Evolutionary conservation across 2,113 vertebrate species (phyloP), one percentile per base, ranked within the genome.

Genomic region (Gavialis gangeticus): DNA sequence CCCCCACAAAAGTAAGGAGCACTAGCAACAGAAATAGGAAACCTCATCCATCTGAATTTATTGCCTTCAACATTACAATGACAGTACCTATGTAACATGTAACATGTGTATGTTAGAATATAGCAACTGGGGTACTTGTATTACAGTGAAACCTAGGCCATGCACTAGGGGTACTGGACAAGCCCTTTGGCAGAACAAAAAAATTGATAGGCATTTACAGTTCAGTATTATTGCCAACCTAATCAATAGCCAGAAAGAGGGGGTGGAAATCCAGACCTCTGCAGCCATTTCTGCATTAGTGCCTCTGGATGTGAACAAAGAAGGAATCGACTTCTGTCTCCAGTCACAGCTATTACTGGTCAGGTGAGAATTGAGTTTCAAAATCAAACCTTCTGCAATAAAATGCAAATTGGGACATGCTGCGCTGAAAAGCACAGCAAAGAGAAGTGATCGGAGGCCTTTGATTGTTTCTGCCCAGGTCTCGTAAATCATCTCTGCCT

Each of bases 401-500:
- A 96, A 95, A 95, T 85, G 88, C 82, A 94, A 94, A 95, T 84
- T 34, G 88, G 83, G 2, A 73, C 24, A 3, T 91, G 79, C 1
- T 1, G 55, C 13, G 22, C 22, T 25, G 58, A 12, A 24, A 79
- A 87, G 88, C 81, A 92, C 90, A 94, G 89, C 57, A 5, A 46
- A 82, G n/a, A 91, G 93, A 86, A 96, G 73, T 17, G 87, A 92
- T 79, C 90, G 59, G 91, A 89, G 89, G 88, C 78, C 87, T 95
- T 84, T 96, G 95, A 96, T 94, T 96, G 95, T 55, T 94, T 83
- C 92, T 88, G 67, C 84, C 69, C 34, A 66, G 77, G 90, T 67
- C 92, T 96, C 87, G 2, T 96, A 96, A 97, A 96, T 96, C 96
- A 94, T 24, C 12, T 14, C 93, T 5, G 85, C 89, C 90, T 92